A percentile compares a stretch with the other conserved stretches of the same genome.
phyloP scores from a whole-genome alignment of 2,797 vertebrate species.

The Gastrophryne carolinensis region DNA sequence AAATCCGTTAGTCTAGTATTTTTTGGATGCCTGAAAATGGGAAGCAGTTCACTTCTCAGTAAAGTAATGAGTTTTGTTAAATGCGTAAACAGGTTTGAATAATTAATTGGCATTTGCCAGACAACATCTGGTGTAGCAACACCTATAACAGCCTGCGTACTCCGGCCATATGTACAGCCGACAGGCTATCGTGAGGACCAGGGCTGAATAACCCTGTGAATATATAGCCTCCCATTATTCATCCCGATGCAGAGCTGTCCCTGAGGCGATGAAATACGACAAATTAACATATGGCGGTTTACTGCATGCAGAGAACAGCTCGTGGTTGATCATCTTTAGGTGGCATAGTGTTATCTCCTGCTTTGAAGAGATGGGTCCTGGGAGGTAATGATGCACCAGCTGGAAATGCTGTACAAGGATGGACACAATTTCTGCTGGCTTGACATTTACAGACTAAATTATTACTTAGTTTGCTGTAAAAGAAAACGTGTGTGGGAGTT shows the following conservation, averaged over 20 bases:
- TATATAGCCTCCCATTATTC: background rate
- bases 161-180: background rate
- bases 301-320: background rate
- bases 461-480: no score
- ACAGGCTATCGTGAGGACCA: background rate
- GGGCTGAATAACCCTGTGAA: background rate
- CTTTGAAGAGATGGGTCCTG: background rate
- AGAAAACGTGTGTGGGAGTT: no score
- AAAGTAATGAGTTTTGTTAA: background rate
- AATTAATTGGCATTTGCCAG: constrained; percentile 11
- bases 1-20: no score
- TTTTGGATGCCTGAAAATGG: no score
- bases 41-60: no score
- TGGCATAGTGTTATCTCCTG: background rate
- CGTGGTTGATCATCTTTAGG: background rate
- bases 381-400: no score
- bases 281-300: background rate
- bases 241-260: background rate
- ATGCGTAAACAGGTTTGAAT: constrained; percentile 20
- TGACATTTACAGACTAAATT: no score
- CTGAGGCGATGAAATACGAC: background rate
- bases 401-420: no score
- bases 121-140: constrained; percentile 8
- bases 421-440: no score
- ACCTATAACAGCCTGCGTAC: background rate